Evolutionary conservation across 1,140 invertebrate species (phyloP).

Genomic region (Drosophila sp.): DNA sequence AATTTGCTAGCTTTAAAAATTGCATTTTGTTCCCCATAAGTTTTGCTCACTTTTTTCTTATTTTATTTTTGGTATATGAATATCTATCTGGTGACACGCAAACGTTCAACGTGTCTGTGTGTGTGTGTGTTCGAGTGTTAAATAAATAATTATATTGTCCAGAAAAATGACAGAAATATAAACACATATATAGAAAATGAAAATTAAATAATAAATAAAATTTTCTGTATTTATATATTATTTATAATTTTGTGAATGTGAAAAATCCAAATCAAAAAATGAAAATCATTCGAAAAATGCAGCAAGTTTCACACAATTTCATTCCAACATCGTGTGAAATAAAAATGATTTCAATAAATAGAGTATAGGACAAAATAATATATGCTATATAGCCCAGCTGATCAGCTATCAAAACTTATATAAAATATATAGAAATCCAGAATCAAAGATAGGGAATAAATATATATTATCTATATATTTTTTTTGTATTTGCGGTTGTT

Average conservation of each 20-base stretch:
- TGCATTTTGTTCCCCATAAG: slow-evolving; percentile 1
- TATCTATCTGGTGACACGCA: slow-evolving; percentile 22
- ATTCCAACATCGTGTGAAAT: too few relatives aligned
- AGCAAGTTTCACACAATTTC: not conserved
- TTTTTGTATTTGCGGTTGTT: too few relatives aligned
- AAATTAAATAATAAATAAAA: slow-evolving; percentile 49
- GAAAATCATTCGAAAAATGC: slow-evolving; percentile 13
- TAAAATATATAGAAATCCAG: too few relatives aligned
- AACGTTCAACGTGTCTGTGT: not conserved
- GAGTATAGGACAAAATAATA: too few relatives aligned
- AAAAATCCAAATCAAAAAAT: slow-evolving; percentile 18
- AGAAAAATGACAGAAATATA: slow-evolving; percentile 26
- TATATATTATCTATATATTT: too few relatives aligned
- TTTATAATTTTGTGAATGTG: slow-evolving; percentile 29
- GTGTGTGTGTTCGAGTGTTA: not conserved
- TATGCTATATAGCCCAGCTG: too few relatives aligned
- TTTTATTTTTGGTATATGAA: not conserved
- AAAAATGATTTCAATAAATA: too few relatives aligned
- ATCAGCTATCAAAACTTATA: too few relatives aligned
- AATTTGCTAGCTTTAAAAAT: slow-evolving; percentile 30
- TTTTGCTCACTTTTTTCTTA: not conserved
- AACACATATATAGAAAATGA: slow-evolving; percentile 23
- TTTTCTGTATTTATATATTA: slow-evolving; percentile 30
- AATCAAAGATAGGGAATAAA: too few relatives aligned
- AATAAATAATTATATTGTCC: slow-evolving; percentile 45